Conservation (phyloP, 2,888 invertebrate species). For the Cataglyphis altisquamis region DNA sequence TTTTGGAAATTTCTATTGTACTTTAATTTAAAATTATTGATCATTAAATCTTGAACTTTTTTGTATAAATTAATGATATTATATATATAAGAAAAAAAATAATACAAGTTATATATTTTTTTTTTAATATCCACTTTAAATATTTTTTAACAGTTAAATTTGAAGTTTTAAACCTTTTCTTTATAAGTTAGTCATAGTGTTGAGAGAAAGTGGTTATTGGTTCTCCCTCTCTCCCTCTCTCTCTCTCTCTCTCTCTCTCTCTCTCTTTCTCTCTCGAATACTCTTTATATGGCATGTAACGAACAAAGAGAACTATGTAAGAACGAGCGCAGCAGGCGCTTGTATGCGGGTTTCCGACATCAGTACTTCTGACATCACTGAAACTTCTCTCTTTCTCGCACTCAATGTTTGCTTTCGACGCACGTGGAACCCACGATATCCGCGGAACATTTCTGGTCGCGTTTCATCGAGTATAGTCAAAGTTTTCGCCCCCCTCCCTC, state of each 20-base stretch:
- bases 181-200: neutral
- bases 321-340: constrained; percentile 36
- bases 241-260: too few relatives aligned
- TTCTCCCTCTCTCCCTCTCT: neutral
- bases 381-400: constrained; percentile 9
- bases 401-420: constrained; percentile 5
- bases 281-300: constrained; percentile 31
- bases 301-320: constrained; percentile 58
- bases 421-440: neutral
- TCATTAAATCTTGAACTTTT: neutral
- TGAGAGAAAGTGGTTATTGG: constrained; percentile 24
- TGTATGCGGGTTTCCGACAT: constrained; percentile 65
- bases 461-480: neutral
- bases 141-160: constrained; percentile 4
- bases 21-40: neutral
- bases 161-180: neutral
- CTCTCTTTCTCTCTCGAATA: neutral
- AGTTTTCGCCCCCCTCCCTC: neutral
- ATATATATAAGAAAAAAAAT: neutral
- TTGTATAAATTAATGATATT: neutral
- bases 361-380: constrained; percentile 35
- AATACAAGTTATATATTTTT: neutral
- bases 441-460: neutral
- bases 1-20: neutral
- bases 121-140: constrained; percentile 24